Conservation (phyloP, 2,888 invertebrate species). For the Tiphia femorata region DNA sequence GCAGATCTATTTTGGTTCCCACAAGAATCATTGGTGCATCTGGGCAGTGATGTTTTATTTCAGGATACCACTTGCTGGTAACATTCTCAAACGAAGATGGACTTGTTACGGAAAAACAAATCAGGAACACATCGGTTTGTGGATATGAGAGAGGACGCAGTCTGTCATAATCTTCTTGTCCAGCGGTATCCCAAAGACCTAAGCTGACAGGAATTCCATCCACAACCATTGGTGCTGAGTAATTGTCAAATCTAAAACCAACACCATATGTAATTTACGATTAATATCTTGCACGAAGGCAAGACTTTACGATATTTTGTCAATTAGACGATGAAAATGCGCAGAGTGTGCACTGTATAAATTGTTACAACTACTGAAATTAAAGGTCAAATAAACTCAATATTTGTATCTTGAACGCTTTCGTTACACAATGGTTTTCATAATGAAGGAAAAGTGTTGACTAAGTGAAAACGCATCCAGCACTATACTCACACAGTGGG, state of each 20-base stretch:
- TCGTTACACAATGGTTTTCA: too few relatives aligned
- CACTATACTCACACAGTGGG: constrained; percentile 93
- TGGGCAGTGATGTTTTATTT: constrained; percentile 99
- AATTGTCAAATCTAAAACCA: constrained; percentile 98
- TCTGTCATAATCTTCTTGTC: constrained; percentile 97
- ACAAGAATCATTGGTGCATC: constrained; percentile 99
- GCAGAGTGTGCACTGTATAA: too few relatives aligned
- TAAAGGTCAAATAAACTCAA: too few relatives aligned
- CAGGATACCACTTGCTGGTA: constrained; percentile 99
- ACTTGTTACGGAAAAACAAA: constrained; percentile 99
- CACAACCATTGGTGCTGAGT: constrained; percentile 98
- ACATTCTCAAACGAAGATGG: constrained; percentile 99
- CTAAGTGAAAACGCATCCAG: too few relatives aligned
- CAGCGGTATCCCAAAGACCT: constrained; percentile 98
- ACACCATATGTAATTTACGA: too few relatives aligned
- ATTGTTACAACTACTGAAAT: too few relatives aligned
- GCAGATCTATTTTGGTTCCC: constrained; percentile 98
- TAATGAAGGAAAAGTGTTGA: too few relatives aligned
- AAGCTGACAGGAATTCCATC: constrained; percentile 97
- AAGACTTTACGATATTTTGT: too few relatives aligned
- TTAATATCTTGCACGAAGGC: too few relatives aligned
- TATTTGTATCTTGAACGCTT: too few relatives aligned
- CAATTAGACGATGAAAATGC: too few relatives aligned
- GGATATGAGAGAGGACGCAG: constrained; percentile 96
- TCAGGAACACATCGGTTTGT: constrained; percentile 99